Evolutionary conservation across 64 coral and sea anemone species (phyloP), one percentile per base, ranked within the genome.

Genomic region (Hydrozoanthus tunicans): DNA sequence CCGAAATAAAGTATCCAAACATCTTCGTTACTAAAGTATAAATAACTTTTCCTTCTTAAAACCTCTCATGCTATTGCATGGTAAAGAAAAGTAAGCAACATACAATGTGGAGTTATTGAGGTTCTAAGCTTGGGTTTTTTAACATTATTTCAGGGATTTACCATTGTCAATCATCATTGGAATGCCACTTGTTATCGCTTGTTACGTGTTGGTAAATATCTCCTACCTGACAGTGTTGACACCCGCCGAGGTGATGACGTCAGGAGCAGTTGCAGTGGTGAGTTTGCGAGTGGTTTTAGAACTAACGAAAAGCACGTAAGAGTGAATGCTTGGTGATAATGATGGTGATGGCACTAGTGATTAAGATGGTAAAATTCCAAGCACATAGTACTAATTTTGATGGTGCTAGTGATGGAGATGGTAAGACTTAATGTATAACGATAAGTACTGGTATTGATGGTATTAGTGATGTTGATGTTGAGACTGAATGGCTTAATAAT

Each of bases 171-270:
- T 88, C 24, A 32, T 88, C 10, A 88, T 88, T 73, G 84, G 84
- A 5, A 74, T 88, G 68, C 84, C 84, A 51, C 17, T 88, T 20
- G 84, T 88, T 27, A 88, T 88, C 24, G 84, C 57, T 1, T 88
- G 84, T 74, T 88, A 88, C 26, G 84, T 88, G 56, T 24, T 88
- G 69, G 84, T 88, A 70, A 88, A 88, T 15, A 88, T 88, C 74
- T 72, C 84, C 73, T 88, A 88, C 7, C 84, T 88, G 8, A 88
- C 84, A 69, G 84, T 88, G 11, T 51, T 88, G 69, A 74, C 69
- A 27, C 84, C 84, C 23, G 55, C 12, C 5, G 84, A 88, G 20
- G 17, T 88, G 54, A 75, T 88, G 84, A 51, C 84, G 5, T 88
- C 84, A 88, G 84, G 84, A 27, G 84, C 84, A 7, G 84, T 88